Percentiles rank a stretch among this genome's conserved stretches.
Evolutionary conservation across 35 echinoderm and acorn worm genomes (phyloP).

Genomic region (Diadema setosum): DNA sequence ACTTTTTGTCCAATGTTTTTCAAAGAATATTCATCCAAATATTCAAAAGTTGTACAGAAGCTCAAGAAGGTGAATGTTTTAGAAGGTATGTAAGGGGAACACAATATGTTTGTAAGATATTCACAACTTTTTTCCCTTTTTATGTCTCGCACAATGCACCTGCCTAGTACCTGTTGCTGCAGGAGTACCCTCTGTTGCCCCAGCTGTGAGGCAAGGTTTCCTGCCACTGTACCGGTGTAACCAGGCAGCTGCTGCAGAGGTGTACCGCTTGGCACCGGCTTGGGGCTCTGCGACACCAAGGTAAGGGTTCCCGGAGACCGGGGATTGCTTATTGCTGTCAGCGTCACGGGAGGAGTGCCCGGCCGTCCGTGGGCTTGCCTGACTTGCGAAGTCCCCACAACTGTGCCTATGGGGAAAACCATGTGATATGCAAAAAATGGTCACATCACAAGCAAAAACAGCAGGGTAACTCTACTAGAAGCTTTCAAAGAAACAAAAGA

Average conservation of each 20-base stretch:
- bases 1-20: no score
- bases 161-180: slow-evolving; percentile 56
- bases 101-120: no score
- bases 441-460: no score
- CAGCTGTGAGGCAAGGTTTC: not conserved
- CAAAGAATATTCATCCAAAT: no score
- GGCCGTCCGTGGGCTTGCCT: not conserved
- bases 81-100: no score
- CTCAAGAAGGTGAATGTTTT: no score
- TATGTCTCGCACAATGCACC: no score
- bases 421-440: no score
- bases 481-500: no score
- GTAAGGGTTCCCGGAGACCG: slow-evolving; percentile 71
- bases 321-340: slow-evolving; percentile 36
- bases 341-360: slow-evolving; percentile 19
- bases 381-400: not conserved
- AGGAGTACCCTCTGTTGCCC: slow-evolving; percentile 74
- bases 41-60: no score
- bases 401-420: not conserved
- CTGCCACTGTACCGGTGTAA: slow-evolving; percentile 47
- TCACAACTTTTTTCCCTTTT: no score
- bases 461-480: no score
- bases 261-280: slow-evolving; percentile 63
- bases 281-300: slow-evolving; percentile 54
- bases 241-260: slow-evolving; percentile 91